phyloP scores from a whole-genome alignment of 2,888 invertebrate genomes.

The Lasius platythorax region DNA sequence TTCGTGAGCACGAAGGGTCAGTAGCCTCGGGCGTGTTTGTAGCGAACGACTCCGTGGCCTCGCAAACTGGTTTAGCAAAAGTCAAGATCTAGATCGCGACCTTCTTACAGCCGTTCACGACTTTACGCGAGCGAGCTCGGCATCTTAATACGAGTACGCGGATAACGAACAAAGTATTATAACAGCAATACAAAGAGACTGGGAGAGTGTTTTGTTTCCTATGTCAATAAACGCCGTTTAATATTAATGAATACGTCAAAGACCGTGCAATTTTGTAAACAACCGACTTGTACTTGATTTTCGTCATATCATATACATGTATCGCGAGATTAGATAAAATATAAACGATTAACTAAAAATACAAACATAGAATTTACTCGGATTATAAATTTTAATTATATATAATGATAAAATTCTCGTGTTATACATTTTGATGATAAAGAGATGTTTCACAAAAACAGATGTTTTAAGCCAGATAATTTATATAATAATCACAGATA shows the following conservation, averaged over 20 bases:
- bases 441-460: not conserved
- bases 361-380: not conserved
- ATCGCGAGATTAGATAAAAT: not conserved
- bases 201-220: not conserved
- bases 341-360: not conserved
- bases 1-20: slow-evolving; percentile 70
- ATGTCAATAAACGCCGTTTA: not conserved
- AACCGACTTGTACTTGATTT: not conserved
- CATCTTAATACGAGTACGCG: slow-evolving; percentile 33
- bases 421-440: not conserved
- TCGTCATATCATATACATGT: not conserved
- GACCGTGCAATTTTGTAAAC: not conserved
- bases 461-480: not conserved
- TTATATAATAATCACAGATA: not conserved
- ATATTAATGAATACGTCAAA: not conserved
- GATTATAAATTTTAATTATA: not conserved
- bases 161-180: slow-evolving; percentile 11
- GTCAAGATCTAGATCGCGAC: slow-evolving; percentile 82
- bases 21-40: slow-evolving; percentile 71
- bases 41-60: slow-evolving; percentile 70
- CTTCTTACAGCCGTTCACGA: slow-evolving; percentile 70
- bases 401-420: not conserved
- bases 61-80: slow-evolving; percentile 79
- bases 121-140: slow-evolving; percentile 31
- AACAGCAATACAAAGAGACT: not conserved